Conservation (phyloP, 2,888 invertebrate genomes). For the Stictocephala bisonia region DNA sequence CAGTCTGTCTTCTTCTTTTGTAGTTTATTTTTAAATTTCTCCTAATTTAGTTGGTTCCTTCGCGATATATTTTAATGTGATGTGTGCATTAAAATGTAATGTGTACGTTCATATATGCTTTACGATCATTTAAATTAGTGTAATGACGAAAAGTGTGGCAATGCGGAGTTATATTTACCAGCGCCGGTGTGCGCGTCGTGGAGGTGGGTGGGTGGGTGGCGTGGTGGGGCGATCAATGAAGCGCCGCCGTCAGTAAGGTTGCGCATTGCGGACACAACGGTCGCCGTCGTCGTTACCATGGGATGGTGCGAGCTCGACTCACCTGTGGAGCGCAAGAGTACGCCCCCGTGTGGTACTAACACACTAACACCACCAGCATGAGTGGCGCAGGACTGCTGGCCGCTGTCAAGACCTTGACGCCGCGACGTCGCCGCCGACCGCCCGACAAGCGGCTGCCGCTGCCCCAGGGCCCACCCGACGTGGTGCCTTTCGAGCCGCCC, state of each 20-base stretch:
- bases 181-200: not conserved
- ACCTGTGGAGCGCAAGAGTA: slow-evolving; percentile 37
- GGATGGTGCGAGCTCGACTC: slow-evolving; percentile 31
- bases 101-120: too few relatives aligned
- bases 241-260: not conserved
- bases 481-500: slow-evolving; percentile 54
- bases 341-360: not conserved
- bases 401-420: slow-evolving; percentile 74
- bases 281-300: not conserved
- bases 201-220: not conserved
- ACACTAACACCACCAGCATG: slow-evolving; percentile 62
- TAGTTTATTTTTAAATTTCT: too few relatives aligned
- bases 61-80: too few relatives aligned
- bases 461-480: slow-evolving; percentile 58
- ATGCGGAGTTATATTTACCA: not conserved
- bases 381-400: slow-evolving; percentile 71
- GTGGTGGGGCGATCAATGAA: not conserved
- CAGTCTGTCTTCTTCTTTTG: too few relatives aligned
- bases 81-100: too few relatives aligned
- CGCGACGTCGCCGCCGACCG: slow-evolving; percentile 70
- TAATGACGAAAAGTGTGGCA: too few relatives aligned
- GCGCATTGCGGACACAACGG: slow-evolving; percentile 8
- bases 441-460: slow-evolving; percentile 71
- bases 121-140: too few relatives aligned
- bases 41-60: too few relatives aligned